A percentile compares a stretch with the other conserved stretches of the same genome.
Evolutionary conservation across 2,113 vertebrate species (phyloP).

Genomic region (Oryzias javanicus): DNA sequence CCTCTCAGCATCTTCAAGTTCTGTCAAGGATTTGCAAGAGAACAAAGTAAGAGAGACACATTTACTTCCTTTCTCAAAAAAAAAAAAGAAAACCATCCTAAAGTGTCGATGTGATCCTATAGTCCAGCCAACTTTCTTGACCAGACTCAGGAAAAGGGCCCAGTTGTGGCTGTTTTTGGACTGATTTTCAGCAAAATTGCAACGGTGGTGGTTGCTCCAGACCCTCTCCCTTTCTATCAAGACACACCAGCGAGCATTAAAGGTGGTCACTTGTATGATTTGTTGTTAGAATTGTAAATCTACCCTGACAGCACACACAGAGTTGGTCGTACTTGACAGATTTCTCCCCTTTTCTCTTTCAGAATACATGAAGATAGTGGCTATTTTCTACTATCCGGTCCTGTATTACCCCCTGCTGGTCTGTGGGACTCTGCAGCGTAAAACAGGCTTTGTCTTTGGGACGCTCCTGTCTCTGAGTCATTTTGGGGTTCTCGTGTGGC

Average conservation of each 20-base stretch:
- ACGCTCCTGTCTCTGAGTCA: slow-evolving; percentile 84
- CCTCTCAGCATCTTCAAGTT: slow-evolving; percentile 85
- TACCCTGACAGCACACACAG: too few species aligned
- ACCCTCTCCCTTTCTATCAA: slow-evolving; percentile 80
- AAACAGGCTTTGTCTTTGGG: slow-evolving; percentile 74
- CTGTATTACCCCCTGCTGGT: slow-evolving; percentile 83
- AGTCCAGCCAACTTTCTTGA: slow-evolving; percentile 85
- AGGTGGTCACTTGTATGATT: slow-evolving; percentile 67
- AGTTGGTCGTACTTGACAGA: too few species aligned
- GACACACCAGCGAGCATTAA: slow-evolving; percentile 49
- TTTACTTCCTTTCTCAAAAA: background rate
- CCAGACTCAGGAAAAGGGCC: slow-evolving; percentile 68
- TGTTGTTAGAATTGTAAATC: background rate
- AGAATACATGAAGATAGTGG: slow-evolving; percentile 87
- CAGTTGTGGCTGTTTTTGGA: slow-evolving; percentile 77
- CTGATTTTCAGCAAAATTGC: slow-evolving; percentile 85
- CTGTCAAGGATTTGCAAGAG: too few species aligned
- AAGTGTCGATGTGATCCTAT: background rate
- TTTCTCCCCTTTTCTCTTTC: background rate
- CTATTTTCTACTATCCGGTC: slow-evolving; percentile 85
- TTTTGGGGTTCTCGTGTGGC: slow-evolving; percentile 81
- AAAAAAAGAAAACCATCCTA: background rate
- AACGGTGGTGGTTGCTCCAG: slow-evolving; percentile 70
- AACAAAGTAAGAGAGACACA: accelerated
- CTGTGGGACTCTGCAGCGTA: slow-evolving; percentile 55